Conservation (phyloP, 2,797 vertebrate genomes). For the Synaphobranchus kaupii region DNA sequence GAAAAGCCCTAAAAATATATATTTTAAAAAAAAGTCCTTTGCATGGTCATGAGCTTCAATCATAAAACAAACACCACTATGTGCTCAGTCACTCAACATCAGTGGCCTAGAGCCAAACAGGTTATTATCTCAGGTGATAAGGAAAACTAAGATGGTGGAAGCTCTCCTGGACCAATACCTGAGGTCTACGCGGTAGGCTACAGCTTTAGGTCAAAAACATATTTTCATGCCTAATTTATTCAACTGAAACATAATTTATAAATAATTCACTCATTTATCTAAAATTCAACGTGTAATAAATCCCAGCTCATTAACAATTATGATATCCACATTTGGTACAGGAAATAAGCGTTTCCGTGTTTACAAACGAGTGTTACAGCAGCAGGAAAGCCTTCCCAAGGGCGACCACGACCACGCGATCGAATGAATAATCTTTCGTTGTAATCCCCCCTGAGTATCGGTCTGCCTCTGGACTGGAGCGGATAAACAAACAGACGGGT, state of each 20-base stretch:
- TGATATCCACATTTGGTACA: background rate
- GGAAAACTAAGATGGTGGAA: background rate
- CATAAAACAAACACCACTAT: background rate
- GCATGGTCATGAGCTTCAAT: background rate
- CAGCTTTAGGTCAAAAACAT: background rate
- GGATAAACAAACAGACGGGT: conserved; percentile 3
- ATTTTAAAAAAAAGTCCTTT: too few species aligned
- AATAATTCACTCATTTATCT: background rate
- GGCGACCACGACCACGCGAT: background rate
- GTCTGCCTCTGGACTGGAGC: background rate
- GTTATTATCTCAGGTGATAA: background rate
- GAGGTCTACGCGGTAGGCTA: background rate
- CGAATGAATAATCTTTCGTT: background rate
- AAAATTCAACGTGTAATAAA: background rate
- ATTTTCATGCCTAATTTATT: background rate
- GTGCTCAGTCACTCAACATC: background rate
- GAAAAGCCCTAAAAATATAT: too few species aligned
- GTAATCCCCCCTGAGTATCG: background rate
- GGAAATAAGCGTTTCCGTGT: background rate
- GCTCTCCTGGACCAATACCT: too few species aligned
- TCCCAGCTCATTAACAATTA: background rate
- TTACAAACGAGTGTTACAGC: background rate
- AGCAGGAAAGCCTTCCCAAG: background rate
- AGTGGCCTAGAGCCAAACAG: background rate
- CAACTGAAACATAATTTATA: background rate